Conservation (phyloP, 2,888 invertebrate species). For the Halocaridina rubra region DNA sequence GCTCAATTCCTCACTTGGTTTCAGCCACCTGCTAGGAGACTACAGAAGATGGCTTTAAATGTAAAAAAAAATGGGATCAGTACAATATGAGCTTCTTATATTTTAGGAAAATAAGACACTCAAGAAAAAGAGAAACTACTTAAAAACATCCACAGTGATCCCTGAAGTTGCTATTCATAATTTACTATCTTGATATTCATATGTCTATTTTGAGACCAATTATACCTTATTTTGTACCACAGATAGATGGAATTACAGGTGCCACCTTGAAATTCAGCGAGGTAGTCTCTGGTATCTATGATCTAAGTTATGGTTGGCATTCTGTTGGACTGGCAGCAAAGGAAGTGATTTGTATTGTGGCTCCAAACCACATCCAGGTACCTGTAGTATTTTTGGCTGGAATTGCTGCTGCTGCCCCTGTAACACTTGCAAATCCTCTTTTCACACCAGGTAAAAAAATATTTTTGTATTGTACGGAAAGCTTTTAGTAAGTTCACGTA, state of each 20-base stretch:
- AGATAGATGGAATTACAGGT: constrained; percentile 42
- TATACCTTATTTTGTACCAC: background rate
- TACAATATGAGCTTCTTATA: no score
- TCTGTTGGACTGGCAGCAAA: constrained; percentile 24
- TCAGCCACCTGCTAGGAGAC: no score
- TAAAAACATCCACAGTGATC: background rate
- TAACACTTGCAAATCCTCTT: constrained; percentile 45
- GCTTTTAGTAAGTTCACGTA: no score
- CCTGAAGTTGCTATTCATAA: background rate
- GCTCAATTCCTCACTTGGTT: no score
- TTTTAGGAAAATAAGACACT: no score
- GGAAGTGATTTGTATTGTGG: constrained; percentile 38
- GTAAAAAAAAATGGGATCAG: no score
- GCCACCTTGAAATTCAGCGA: constrained; percentile 26
- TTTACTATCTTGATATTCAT: background rate
- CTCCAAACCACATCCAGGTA: constrained; percentile 30
- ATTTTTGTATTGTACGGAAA: background rate
- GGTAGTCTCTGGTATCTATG: background rate
- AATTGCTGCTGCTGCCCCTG: constrained; percentile 21
- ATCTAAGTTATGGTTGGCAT: constrained; percentile 38
- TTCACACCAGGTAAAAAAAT: constrained; percentile 37
- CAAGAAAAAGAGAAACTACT: no score
- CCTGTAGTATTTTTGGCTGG: constrained; percentile 30
- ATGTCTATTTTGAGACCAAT: background rate
- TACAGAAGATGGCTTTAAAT: no score